These are phyloP conservation scores for Eulithis testata DNA, from an alignment of 2,888 invertebrate genomes.

Conservation along the genomic window DNA sequence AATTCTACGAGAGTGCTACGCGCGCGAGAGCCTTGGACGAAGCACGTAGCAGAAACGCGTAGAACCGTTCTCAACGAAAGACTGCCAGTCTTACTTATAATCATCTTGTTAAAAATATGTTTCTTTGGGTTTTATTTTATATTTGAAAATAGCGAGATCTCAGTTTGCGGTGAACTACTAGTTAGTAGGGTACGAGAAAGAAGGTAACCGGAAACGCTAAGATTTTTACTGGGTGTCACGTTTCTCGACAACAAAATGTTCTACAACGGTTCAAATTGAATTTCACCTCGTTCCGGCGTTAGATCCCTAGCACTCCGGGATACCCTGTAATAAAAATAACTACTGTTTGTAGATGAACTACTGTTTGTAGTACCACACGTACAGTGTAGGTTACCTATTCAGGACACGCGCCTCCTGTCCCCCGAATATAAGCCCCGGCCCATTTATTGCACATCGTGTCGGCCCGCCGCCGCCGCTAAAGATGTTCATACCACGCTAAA, in stretches of 20 bases:
- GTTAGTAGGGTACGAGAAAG: no score
- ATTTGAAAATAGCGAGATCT: no score
- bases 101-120: no score
- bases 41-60: not conserved
- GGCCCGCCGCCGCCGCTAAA: slow-evolving; percentile 53
- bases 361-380: slow-evolving; percentile 9
- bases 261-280: no score
- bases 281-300: no score
- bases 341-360: slow-evolving; percentile 12
- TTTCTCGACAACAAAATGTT: no score
- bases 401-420: slow-evolving; percentile 77
- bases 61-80: not conserved
- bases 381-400: slow-evolving; percentile 67
- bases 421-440: slow-evolving; percentile 78
- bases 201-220: no score
- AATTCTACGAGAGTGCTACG: slow-evolving; percentile 1
- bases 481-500: slow-evolving; percentile 74
- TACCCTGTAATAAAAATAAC: not conserved
- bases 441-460: slow-evolving; percentile 75
- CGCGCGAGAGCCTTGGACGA: not conserved
- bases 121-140: no score
- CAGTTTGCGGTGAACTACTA: no score
- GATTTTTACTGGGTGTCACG: no score
- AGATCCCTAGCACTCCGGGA: no score
- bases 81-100: no score